Conservation (phyloP, 2,797 vertebrate species). For the Chelidonichthys spinosus region DNA sequence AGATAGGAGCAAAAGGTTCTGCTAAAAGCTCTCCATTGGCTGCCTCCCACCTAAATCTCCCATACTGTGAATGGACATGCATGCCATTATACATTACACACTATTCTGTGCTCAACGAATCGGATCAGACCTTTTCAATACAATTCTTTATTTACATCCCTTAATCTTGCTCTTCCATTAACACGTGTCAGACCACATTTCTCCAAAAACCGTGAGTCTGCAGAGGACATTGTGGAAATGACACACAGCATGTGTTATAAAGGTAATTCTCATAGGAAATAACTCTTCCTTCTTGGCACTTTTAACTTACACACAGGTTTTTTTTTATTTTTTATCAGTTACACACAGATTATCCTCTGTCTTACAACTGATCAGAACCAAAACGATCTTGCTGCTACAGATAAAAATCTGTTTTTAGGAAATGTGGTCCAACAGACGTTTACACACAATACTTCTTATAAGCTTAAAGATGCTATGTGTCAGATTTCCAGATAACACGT, state of each 20-base stretch:
- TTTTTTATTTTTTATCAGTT: slow-evolving; percentile 14
- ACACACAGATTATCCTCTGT: slow-evolving; percentile 1
- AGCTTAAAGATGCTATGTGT: slow-evolving; percentile 60
- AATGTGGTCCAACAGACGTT: slow-evolving; percentile 58
- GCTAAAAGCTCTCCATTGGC: no score
- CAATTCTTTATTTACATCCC: slow-evolving; percentile 87
- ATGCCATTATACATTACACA: neutral
- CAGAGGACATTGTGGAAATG: slow-evolving; percentile 14
- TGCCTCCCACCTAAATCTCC: neutral
- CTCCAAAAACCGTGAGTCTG: slow-evolving; percentile 47
- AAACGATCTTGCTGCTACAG: slow-evolving; percentile 11
- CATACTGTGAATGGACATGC: neutral
- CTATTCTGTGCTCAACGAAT: slow-evolving; percentile 30
- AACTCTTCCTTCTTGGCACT: slow-evolving; percentile 13
- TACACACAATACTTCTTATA: slow-evolving; percentile 42
- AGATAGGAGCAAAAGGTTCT: neutral
- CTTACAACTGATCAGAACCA: neutral
- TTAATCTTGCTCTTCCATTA: slow-evolving; percentile 63
- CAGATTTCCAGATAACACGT: slow-evolving; percentile 58
- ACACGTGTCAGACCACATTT: slow-evolving; percentile 62
- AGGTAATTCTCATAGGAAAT: slow-evolving; percentile 1
- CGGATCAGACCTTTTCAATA: slow-evolving; percentile 66
- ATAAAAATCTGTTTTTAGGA: slow-evolving; percentile 45
- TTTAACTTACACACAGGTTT: slow-evolving; percentile 15
- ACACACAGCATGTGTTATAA: slow-evolving; percentile 22